Evolutionary conservation across 2,113 vertebrate genomes (phyloP), one percentile per base, ranked within the genome.

Genomic region (Ailuropoda melanoleuca): DNA sequence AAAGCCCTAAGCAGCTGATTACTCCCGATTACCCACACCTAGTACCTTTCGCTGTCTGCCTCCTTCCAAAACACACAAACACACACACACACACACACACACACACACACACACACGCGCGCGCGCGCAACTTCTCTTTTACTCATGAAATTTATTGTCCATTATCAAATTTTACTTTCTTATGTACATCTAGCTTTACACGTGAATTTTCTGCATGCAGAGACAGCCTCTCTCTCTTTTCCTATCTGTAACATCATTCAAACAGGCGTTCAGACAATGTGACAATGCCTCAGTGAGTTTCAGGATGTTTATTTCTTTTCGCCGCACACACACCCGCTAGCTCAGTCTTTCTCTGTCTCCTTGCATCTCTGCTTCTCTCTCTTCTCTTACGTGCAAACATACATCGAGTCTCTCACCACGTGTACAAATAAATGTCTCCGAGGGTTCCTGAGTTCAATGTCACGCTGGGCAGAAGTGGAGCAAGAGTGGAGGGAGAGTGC

Each of bases 391-490:
- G 17, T n/a, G 31, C 89, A 66, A 29, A 68, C 46, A 5, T 1
- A n/a, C 55, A 37, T 53, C 3, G 14, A 72, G 46, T 34, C 31
- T 60, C 29, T 66, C 58, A 19, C 48, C 34, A 18, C 43, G 10
- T 4, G 88, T 19, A 19, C 92, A 70, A 17, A 26, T 26, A 21
- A 15, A 43, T 0, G 58, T 75, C 58, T 75, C 93, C 48, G 24
- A 90, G 94, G 94, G 91, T 93, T 93, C 17, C 11, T 0, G 77
- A 92, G 95, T 94, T 98, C 98, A 98, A 96, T 97, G 98, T 98
- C 98, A 98, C 85, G 88, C 96, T 82, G 94, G 83, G 96, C 92
- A 60, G n/a, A 86, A 92, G 97, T 43, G 87, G 94, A 88, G 68
- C 84, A 39, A 11, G 84, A 81, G 92, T 23, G 62, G 19, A 37